Evolutionary conservation across 2,113 vertebrate genomes (phyloP), one percentile per base, ranked within the genome.

Genomic region (Nerophis ophidion): DNA sequence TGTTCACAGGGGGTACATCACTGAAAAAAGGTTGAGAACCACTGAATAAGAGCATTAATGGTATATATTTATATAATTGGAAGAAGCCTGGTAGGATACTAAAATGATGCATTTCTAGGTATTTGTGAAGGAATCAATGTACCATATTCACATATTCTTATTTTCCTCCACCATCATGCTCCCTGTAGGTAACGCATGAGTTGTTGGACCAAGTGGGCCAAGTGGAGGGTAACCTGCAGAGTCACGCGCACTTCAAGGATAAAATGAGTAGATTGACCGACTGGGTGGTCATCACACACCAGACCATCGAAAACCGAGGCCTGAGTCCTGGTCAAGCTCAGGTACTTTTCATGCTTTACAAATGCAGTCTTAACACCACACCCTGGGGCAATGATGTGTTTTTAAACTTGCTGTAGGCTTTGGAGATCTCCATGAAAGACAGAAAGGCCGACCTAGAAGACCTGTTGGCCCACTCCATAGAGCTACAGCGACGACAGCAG

Each of bases 161-260:
- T 8, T 5, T 6, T 16, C 57, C 14, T 16, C 9, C n/a, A 4
- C 38, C 3, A 63, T 38, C 0, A 1, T 6, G 47, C 7, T 61
- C 12, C 44, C 14, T 65, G 10, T 14, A 95, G 93, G 86, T 92
- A 54, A 90, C 90, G 15, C 89, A 80, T 58, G 92, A 94, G 74
- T 68, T 94, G 48, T 74, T 93, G 66, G 91, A 90, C 45, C 92
- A 91, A 80, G 68, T 91, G 19, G 86, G 87, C 4, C 90, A 93
- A 71, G 57, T 92, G 50, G 90, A 94, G 78, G 56, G 69, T 5
- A 85, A 85, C 65, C 67, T 92, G 75, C 86, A 88, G 34, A 88
- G 87, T 15, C 84, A 89, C 0, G 48, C 66, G 3, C 84, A 87
- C 63, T 91, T 91, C 69, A 84, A 89, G 79, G 89, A 91, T 62